phyloP scores from a whole-genome alignment of 2,113 vertebrate genomes.

The Thalassoma bifasciatum region DNA sequence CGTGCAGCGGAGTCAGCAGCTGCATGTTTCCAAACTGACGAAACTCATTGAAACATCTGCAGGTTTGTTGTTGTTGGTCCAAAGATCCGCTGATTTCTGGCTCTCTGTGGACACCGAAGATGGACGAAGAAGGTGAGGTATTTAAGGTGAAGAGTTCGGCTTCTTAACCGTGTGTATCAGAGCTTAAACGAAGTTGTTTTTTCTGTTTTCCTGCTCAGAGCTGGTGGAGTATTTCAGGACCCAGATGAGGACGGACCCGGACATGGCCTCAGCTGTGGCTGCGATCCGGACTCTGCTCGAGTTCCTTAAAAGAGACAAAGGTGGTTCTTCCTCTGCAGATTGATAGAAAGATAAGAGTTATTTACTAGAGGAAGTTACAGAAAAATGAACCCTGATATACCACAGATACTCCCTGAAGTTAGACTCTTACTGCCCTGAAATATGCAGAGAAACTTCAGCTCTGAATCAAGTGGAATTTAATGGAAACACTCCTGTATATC shows the following conservation, averaged over 20 bases:
- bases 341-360: no score
- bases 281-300: slow-evolving; percentile 92
- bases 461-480: no score
- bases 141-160: rapidly evolving
- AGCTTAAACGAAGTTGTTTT: background rate
- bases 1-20: background rate
- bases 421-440: no score
- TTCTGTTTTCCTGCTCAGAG: slow-evolving; percentile 75
- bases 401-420: no score
- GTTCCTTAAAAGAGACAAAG: slow-evolving; percentile 92
- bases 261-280: slow-evolving; percentile 93
- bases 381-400: no score
- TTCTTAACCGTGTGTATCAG: rapidly evolving
- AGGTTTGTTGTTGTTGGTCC: background rate
- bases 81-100: background rate
- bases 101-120: slow-evolving; percentile 19
- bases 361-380: no score
- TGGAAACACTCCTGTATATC: no score
- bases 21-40: background rate
- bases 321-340: slow-evolving; percentile 49
- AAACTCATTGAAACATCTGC: background rate
- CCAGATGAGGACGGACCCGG: slow-evolving; percentile 89
- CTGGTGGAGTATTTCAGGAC: slow-evolving; percentile 91
- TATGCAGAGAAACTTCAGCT: no score
- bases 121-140: slow-evolving; percentile 79